Evolutionary conservation across 2,113 vertebrate species (phyloP), one percentile per base, ranked within the genome.

Genomic region (Sorex fumeus): DNA sequence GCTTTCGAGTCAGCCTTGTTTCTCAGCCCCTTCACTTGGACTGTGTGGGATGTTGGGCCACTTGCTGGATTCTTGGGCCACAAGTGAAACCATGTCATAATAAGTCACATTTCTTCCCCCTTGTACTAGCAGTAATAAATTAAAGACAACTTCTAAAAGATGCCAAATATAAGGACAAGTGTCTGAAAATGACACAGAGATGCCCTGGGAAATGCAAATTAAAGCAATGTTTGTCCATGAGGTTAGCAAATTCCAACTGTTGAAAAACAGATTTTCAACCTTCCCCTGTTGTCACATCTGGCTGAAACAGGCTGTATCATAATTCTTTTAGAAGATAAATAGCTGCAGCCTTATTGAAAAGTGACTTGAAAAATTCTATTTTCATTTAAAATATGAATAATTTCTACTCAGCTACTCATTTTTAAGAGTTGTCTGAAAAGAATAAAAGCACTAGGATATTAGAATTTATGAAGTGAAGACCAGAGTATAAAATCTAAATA

Each of bases 381-480:
- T 84, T 87, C 11, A 53, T 66, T 83, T 77, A 77, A 87, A 87
- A 70, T 87, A 80, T 62, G 9, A n/a, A 53, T 57, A 80, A 32
- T 8, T 87, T 82, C 53, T 4, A 40, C 32, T 28, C 40, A 76
- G 2, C 9, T 11, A 47, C n/a, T 71, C 27, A 76, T 53, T 91
- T 77, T 13, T 28, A 66, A 10, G 32, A 66, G 50, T 43, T 34
- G 78, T n/a, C 25, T 21, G 2, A 34, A 84, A 72, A 84, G 30
- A 83, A 77, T 16, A 64, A 79, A 88, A 78, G 2, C 30, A 8
- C 4, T 32, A n/a, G 43, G 23, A 43, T n/a, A 78, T n/a, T 30
- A 57, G 66, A 84, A 62, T 50, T 4, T 83, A 10, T 57, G 28
- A 8, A 60, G 67, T 36, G 19, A 66, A 72, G 64, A 78, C 16